These are phyloP conservation scores for Macrosiphum euphorbiae DNA, from an alignment of 2,888 invertebrate genomes.

Conservation along the genomic window DNA sequence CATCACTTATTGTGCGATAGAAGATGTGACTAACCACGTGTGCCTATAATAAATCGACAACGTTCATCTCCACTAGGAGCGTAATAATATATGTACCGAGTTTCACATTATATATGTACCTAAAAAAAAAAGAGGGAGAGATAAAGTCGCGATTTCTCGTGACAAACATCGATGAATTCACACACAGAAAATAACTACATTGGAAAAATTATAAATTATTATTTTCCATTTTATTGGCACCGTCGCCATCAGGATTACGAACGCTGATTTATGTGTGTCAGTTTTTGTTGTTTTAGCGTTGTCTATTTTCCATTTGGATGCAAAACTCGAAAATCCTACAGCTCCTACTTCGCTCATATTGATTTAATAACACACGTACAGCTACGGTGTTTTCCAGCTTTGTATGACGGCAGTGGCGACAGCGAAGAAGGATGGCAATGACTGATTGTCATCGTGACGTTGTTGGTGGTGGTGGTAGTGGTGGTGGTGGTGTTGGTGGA, in stretches of 20 bases:
- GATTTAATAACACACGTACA: conserved; percentile 44
- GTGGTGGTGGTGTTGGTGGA: no score
- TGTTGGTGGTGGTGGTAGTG: no score
- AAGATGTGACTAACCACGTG: background rate
- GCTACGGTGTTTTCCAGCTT: conserved; percentile 15
- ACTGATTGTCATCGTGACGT: conserved; percentile 37
- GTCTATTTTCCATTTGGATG: conserved; percentile 40
- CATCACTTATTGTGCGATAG: background rate
- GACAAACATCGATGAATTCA: background rate
- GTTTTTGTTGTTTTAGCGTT: conserved; percentile 28
- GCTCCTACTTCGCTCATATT: background rate
- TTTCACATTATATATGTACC: background rate
- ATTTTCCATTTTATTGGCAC: conserved; percentile 32
- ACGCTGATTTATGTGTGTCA: conserved; percentile 48
- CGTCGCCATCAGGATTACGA: background rate
- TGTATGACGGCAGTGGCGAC: background rate
- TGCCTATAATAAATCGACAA: background rate
- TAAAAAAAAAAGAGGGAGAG: background rate
- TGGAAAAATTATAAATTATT: conserved; percentile 50
- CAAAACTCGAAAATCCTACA: conserved; percentile 36
- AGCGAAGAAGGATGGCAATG: conserved; percentile 25
- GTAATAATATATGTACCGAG: background rate
- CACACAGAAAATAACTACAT: background rate
- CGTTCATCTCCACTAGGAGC: background rate
- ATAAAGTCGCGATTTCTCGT: background rate